These are phyloP conservation scores for Trissolcus basalis DNA, from an alignment of 1,140 invertebrate species.

Conservation along the genomic window DNA sequence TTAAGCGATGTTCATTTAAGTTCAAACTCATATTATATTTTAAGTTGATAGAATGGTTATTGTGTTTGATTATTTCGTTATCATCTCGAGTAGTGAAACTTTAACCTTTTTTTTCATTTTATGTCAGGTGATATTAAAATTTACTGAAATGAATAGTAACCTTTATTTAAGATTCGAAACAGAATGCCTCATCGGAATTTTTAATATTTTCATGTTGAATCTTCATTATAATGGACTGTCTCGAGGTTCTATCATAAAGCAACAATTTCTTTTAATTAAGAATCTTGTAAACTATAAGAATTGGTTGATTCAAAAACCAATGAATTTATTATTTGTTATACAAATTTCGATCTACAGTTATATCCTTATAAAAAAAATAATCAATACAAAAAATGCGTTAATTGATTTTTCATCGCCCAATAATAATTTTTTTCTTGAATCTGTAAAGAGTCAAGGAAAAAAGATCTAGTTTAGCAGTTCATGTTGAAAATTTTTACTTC, in stretches of 20 bases:
- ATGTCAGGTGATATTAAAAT: too few relatives aligned
- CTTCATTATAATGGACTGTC: conserved; percentile 17
- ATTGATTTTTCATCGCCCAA: too few relatives aligned
- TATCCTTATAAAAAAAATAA: conserved; percentile 12
- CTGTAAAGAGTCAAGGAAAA: too few relatives aligned
- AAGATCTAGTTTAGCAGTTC: too few relatives aligned
- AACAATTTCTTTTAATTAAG: conserved; percentile 39
- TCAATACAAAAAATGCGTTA: neutral
- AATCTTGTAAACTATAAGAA: conserved; percentile 35
- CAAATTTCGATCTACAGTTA: conserved; percentile 46
- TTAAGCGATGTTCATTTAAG: too few relatives aligned
- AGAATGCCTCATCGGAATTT: neutral
- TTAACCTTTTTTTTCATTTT: too few relatives aligned
- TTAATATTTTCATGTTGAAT: neutral
- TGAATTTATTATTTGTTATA: conserved; percentile 55
- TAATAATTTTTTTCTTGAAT: too few relatives aligned
- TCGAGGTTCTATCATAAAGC: conserved; percentile 48
- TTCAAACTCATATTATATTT: too few relatives aligned
- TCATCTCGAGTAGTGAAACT: too few relatives aligned
- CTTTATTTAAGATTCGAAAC: neutral
- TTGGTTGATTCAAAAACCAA: conserved; percentile 31
- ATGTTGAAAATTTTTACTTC: too few relatives aligned
- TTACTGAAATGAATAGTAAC: neutral
- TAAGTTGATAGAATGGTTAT: too few relatives aligned
- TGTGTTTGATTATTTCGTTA: too few relatives aligned